Percentiles rank a stretch among this genome's conserved stretches.
These are phyloP conservation scores for Paramisgurnus dabryanus DNA, from an alignment of 2,113 vertebrate species.

Conservation along the genomic window DNA sequence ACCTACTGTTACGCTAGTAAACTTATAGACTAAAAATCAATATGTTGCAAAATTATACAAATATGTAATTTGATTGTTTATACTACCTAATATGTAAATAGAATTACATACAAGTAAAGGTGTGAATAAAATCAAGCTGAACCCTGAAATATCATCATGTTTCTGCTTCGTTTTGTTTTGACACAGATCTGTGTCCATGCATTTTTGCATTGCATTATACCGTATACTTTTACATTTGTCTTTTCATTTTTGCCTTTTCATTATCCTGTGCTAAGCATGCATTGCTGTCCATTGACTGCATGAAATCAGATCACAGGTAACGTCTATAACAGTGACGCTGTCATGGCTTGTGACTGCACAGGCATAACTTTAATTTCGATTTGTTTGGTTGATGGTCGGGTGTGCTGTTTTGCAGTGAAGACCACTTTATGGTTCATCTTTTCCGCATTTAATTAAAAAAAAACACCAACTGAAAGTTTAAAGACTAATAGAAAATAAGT, in stretches of 20 bases:
- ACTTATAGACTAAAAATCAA: conserved; percentile 31
- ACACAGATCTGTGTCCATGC: background rate
- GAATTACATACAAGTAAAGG: conserved; percentile 42
- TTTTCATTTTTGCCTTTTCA: background rate
- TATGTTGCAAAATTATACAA: conserved; percentile 41
- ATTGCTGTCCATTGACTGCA: background rate
- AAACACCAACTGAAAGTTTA: no score
- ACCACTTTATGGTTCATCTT: no score
- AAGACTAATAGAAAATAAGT: background rate
- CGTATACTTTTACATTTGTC: background rate
- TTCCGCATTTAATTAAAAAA: no score
- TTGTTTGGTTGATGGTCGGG: background rate
- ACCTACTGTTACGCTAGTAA: conserved; percentile 19
- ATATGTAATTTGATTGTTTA: conserved; percentile 25
- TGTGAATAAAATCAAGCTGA: conserved; percentile 65
- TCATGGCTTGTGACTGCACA: background rate
- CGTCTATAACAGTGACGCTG: background rate
- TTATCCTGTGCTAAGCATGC: background rate
- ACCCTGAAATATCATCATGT: conserved; percentile 40
- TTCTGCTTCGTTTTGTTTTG: conserved; percentile 35
- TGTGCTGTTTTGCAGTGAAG: background rate
- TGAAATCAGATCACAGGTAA: background rate
- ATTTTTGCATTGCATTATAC: background rate
- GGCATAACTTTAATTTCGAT: background rate
- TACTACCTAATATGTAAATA: conserved; percentile 55